phyloP scores from a whole-genome alignment of 1,140 invertebrate genomes.

The Drosophila truncata region DNA sequence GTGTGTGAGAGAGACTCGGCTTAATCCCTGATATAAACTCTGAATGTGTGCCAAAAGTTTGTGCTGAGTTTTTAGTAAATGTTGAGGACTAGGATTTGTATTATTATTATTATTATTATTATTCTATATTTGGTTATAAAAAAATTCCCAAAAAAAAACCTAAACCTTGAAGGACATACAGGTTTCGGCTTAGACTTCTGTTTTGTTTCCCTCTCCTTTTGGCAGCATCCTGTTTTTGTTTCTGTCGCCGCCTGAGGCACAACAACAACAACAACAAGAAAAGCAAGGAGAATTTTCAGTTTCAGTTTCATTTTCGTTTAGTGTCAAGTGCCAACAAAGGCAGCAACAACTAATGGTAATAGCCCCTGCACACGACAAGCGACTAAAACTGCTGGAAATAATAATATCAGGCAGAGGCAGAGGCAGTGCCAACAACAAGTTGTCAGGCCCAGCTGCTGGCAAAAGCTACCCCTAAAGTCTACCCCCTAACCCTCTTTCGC shows the following conservation, averaged over 20 bases:
- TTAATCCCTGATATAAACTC: conserved; percentile 18
- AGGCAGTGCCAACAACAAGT: conserved; percentile 34
- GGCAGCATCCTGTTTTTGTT: conserved; percentile 25
- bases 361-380: conserved; percentile 70
- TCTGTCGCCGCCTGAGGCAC: conserved; percentile 51
- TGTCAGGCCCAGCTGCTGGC: conserved; percentile 21
- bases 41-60: conserved; percentile 26
- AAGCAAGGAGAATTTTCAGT: conserved; percentile 58
- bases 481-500: not conserved
- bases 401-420: conserved; percentile 51
- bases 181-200: conserved; percentile 23
- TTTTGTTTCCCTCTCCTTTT: not conserved
- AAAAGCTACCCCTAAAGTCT: conserved; percentile 1
- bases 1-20: not conserved
- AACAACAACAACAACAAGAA: conserved; percentile 30
- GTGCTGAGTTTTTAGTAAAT: conserved; percentile 10
- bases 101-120: conserved; percentile 6
- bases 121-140: not conserved
- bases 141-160: not conserved
- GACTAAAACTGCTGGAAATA: conserved; percentile 71
- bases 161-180: conserved; percentile 35
- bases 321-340: conserved; percentile 74
- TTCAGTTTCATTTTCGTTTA: conserved; percentile 80
- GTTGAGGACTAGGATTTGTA: conserved; percentile 7
- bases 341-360: conserved; percentile 73